phyloP scores from a whole-genome alignment of 2,888 invertebrate species.

The Desoria tigrina region DNA sequence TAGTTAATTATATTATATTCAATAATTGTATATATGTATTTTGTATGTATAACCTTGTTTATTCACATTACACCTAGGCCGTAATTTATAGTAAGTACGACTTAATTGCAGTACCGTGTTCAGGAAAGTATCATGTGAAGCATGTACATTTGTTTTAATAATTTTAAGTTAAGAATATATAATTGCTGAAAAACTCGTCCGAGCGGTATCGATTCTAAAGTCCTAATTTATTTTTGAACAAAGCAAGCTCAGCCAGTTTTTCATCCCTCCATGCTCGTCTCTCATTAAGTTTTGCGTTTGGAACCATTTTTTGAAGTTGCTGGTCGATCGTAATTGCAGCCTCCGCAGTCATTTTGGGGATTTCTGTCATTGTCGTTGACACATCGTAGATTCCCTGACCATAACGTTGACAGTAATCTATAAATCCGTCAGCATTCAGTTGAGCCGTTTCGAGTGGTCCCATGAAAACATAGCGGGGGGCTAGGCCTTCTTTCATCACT shows the following conservation, averaged over 20 bases:
- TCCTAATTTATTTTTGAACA: constrained; percentile 63
- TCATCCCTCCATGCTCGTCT: constrained; percentile 80
- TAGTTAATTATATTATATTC: too few relatives aligned
- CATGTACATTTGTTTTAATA: too few relatives aligned
- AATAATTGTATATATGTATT: too few relatives aligned
- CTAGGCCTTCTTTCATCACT: constrained; percentile 91
- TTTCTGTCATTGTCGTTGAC: constrained; percentile 73
- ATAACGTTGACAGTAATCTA: constrained; percentile 66
- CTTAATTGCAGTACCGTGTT: too few relatives aligned
- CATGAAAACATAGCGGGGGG: constrained; percentile 92
- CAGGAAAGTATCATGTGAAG: too few relatives aligned
- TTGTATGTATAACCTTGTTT: too few relatives aligned
- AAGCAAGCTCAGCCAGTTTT: constrained; percentile 75
- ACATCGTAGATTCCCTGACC: constrained; percentile 64
- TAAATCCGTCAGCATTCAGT: constrained; percentile 85
- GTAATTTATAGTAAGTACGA: too few relatives aligned
- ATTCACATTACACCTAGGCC: too few relatives aligned
- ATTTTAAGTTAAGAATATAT: too few relatives aligned
- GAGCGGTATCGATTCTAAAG: too few relatives aligned
- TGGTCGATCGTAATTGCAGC: constrained; percentile 68
- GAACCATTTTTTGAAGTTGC: constrained; percentile 72
- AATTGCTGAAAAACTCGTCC: too few relatives aligned
- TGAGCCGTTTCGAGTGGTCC: constrained; percentile 92
- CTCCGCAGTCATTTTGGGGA: constrained; percentile 72
- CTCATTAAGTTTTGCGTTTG: constrained; percentile 71